Evolutionary conservation across 2,888 invertebrate species (phyloP).

Genomic region (Tetheella fluctuosa): DNA sequence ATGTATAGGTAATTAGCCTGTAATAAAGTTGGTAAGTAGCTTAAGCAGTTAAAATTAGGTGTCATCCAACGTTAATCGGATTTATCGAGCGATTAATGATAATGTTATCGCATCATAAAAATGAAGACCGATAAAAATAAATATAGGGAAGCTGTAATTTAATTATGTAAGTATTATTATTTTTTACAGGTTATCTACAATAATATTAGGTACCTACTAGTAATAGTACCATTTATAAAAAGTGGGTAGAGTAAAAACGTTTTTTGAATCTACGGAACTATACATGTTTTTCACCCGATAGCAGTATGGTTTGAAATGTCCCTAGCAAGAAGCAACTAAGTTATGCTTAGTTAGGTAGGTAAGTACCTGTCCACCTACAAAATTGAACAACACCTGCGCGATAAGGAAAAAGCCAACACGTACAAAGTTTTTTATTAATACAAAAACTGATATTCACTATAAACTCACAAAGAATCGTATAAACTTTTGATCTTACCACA

Average conservation of each 20-base stretch:
- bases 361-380: background rate
- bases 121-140: background rate
- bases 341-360: background rate
- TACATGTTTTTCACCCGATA: too few relatives aligned
- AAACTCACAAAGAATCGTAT: conserved; percentile 1
- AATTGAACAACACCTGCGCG: conserved; percentile 9
- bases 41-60: background rate
- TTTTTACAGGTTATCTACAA: background rate
- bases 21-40: background rate
- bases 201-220: too few relatives aligned
- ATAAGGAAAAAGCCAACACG: conserved; percentile 6
- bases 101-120: background rate
- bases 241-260: background rate
- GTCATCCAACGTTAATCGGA: background rate
- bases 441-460: background rate
- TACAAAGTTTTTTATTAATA: conserved; percentile 3
- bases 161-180: background rate
- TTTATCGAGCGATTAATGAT: background rate
- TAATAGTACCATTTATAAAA: background rate
- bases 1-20: background rate
- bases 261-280: background rate
- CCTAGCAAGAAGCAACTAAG: background rate
- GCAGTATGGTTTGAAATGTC: background rate
- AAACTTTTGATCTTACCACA: conserved; percentile 67
- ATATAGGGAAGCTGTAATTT: background rate